These are phyloP conservation scores for Phaenicophaeus curvirostris DNA, from an alignment of 2,797 vertebrate species.

Conservation along the genomic window DNA sequence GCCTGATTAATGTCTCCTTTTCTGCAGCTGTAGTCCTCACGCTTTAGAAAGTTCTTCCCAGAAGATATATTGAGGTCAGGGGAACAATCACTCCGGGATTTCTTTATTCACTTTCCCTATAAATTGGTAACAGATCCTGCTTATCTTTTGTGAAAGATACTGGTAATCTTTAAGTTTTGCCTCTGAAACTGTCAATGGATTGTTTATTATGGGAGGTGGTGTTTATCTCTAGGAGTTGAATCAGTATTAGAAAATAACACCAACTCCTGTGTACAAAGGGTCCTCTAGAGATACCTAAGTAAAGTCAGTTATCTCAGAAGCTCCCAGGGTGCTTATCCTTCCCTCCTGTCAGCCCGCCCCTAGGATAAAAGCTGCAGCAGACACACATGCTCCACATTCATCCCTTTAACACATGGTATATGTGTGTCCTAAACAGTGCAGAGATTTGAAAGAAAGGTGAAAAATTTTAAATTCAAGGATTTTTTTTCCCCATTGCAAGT, in stretches of 20 bases:
- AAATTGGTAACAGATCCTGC: not conserved
- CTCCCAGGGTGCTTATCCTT: not conserved
- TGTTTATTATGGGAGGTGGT: not conserved
- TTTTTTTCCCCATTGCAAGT: not conserved
- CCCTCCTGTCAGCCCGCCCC: not conserved
- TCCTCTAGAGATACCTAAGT: not conserved
- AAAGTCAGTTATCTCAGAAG: not conserved
- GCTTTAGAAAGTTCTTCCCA: not conserved
- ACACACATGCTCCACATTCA: not conserved
- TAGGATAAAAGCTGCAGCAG: not conserved
- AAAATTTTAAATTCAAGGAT: not conserved
- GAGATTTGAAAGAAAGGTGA: not conserved
- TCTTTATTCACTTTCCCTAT: slow-evolving; percentile 3
- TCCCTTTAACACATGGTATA: not conserved
- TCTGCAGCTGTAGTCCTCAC: not conserved
- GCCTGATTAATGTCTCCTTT: not conserved
- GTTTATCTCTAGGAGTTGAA: not conserved
- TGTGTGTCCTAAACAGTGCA: not conserved
- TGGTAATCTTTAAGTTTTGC: not conserved
- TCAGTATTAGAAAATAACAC: not conserved
- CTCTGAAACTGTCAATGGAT: not conserved
- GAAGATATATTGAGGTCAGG: not conserved
- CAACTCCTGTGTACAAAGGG: not conserved
- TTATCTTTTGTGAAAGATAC: not conserved
- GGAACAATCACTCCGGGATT: not conserved